Conservation (phyloP, 2,797 vertebrate species). For the Acridotheres tristis region DNA sequence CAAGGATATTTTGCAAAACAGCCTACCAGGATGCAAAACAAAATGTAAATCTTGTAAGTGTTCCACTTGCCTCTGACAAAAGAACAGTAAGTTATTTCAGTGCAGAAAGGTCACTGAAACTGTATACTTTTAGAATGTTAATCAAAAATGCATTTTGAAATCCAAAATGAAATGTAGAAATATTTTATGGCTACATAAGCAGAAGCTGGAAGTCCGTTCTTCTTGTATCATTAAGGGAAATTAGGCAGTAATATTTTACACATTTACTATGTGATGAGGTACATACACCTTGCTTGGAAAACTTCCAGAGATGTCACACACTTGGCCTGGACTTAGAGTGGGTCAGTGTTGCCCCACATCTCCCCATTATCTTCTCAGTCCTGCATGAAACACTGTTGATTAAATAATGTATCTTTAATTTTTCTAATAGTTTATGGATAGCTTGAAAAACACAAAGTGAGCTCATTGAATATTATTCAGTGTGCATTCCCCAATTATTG, state of each 20-base stretch:
- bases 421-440: not conserved
- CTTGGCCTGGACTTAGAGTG: not conserved
- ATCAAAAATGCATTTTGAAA: not conserved
- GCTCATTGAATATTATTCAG: not conserved
- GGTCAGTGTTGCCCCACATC: not conserved
- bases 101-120: not conserved
- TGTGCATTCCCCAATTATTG: not conserved
- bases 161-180: not conserved
- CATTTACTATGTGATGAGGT: not conserved
- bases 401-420: not conserved
- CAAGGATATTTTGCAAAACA: not conserved
- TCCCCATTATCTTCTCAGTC: not conserved
- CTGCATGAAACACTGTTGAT: not conserved
- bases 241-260: not conserved
- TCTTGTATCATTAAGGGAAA: not conserved
- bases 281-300: not conserved
- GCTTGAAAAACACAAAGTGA: not conserved
- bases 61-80: not conserved
- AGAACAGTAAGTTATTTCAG: not conserved
- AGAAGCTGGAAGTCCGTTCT: not conserved
- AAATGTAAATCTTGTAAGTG: not conserved
- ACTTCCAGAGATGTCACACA: not conserved
- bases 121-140: not conserved
- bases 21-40: not conserved
- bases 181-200: not conserved